phyloP scores from a whole-genome alignment of 1,140 invertebrate species.

The Oncopodura yosiiana region DNA sequence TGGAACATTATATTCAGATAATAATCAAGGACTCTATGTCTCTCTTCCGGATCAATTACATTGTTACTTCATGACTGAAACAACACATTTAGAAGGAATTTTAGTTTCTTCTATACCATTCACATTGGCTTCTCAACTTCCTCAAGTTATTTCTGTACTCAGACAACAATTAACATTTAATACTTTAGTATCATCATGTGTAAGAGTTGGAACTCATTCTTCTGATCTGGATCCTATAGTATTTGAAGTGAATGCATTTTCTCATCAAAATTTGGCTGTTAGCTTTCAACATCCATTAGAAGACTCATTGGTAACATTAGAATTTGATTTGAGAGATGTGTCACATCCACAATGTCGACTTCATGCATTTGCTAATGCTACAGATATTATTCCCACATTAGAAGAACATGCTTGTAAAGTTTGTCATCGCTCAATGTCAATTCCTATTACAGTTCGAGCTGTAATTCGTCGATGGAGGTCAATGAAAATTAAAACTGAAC shows the following conservation, averaged over 20 bases:
- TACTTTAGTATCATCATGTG: constrained; percentile 73
- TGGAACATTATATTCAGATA: constrained; percentile 55
- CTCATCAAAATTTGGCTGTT: constrained; percentile 76
- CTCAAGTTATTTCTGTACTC: constrained; percentile 70
- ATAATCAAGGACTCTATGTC: constrained; percentile 64
- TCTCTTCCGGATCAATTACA: constrained; percentile 84
- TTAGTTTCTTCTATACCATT: constrained; percentile 76
- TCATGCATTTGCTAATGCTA: constrained; percentile 48
- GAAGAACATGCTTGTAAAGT: constrained; percentile 73
- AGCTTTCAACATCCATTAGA: constrained; percentile 86
- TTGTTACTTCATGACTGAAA: constrained; percentile 84
- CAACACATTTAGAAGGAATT: constrained; percentile 64
- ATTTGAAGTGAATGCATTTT: constrained; percentile 82
- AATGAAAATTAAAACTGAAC: constrained; percentile 32
- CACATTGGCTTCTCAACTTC: constrained; percentile 86
- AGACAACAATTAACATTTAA: constrained; percentile 88
- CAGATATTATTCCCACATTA: constrained; percentile 46
- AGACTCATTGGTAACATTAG: constrained; percentile 82
- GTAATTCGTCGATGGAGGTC: constrained; percentile 54
- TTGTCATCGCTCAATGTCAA: constrained; percentile 79
- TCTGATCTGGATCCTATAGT: constrained; percentile 55
- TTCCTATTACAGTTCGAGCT: constrained; percentile 74
- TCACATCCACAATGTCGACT: constrained; percentile 58
- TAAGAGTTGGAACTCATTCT: constrained; percentile 55
- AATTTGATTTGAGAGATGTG: constrained; percentile 74